Evolutionary conservation across 2,797 vertebrate genomes (phyloP), one percentile per base, ranked within the genome.

Genomic region (Hippopotamyrus pictus): DNA sequence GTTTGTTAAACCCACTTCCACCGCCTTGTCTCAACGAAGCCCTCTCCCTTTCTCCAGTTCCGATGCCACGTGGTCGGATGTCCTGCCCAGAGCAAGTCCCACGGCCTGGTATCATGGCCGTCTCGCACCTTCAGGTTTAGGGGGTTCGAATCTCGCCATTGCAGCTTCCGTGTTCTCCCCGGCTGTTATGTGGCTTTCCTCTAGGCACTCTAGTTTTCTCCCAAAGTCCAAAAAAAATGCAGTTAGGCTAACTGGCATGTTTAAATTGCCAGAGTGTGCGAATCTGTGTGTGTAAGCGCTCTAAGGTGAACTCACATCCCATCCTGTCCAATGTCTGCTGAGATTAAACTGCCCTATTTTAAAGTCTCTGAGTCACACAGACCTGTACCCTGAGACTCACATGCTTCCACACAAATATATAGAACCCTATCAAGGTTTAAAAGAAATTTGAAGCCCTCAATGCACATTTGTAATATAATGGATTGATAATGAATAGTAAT

Each of bases 401-500:
- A 76, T 33, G 76, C 37, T 19, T 82, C 41, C 41, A 11, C 41
- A 46, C 73, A 82, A 9, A 82, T 82, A 82, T n/a, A 46, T 44
- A 46, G 41, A 46, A 33, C 41, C 76, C 46, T 82, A 46, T 7
- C 46, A 82, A 82, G 76, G 41, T 82, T 82, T 82, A 82, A 82
- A 82, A 82, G 76, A 82, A 82, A 22, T 79, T 46, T 44, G 37
- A 82, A 82, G 76, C 76, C 41, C 37, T n/a, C 7, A 82, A 46
- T 82, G 76, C 7, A 17, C 8, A 82, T 46, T 82, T 82, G 37
- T 46, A 82, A 46, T n/a, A n/a, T 82, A 41, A 82, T 44, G 7
- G 41, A 46, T 46, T 92, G 92, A 94, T 94, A 93, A 95, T 92
- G 92, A 91, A 89, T 91, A 91, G 91, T 93, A 93, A 96, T 94